These are phyloP conservation scores for Hyles lineata DNA, from an alignment of 2,888 invertebrate species.

Conservation along the genomic window DNA sequence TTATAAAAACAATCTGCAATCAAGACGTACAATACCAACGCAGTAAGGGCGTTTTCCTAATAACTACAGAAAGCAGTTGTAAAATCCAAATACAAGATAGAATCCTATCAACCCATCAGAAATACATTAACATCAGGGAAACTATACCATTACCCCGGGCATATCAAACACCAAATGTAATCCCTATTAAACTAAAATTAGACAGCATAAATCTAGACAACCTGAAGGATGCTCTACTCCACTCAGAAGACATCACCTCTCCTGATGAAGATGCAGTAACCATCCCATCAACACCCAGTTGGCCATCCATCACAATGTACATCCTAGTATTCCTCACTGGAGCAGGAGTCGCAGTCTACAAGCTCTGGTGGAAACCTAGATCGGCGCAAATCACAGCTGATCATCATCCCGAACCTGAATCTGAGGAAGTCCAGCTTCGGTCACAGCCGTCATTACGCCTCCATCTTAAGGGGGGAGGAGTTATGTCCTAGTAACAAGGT, in stretches of 20 bases:
- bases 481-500: no score
- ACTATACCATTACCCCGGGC: constrained; percentile 40
- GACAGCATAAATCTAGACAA: constrained; percentile 37
- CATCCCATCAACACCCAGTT: no score
- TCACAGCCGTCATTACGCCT: constrained; percentile 34
- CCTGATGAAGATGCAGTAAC: no score
- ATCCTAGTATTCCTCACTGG: no score
- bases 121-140: constrained; percentile 37
- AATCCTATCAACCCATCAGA: constrained; percentile 37
- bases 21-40: constrained; percentile 43
- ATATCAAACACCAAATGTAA: constrained; percentile 32
- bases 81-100: constrained; percentile 36
- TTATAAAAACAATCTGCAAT: constrained; percentile 41
- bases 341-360: no score
- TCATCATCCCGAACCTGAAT: no score
- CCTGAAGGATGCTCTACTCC: no score
- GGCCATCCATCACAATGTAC: no score
- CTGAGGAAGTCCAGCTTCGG: constrained; percentile 28
- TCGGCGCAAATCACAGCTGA: no score
- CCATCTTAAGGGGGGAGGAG: constrained; percentile 35
- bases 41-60: constrained; percentile 38
- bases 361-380: no score
- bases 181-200: constrained; percentile 33
- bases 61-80: constrained; percentile 40
- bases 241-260: no score